Evolutionary conservation across 2,113 vertebrate species (phyloP).

Genomic region (Lophotis ruficrista): DNA sequence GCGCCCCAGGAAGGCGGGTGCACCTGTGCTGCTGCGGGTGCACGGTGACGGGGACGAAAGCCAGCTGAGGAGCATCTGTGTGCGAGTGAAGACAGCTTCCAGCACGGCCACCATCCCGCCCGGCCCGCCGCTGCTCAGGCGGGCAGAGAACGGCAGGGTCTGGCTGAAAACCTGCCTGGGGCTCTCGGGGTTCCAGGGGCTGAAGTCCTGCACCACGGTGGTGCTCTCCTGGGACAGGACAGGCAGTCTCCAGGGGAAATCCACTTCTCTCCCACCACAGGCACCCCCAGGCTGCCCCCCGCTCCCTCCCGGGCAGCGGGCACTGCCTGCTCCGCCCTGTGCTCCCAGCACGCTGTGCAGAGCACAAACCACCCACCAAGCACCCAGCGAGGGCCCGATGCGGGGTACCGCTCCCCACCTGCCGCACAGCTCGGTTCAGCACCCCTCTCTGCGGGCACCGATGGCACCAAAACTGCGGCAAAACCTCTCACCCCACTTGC

Average conservation of each 20-base stretch:
- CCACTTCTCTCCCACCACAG: not conserved
- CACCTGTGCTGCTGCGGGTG: not conserved
- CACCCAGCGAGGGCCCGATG: rapidly evolving
- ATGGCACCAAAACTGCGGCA: rapidly evolving
- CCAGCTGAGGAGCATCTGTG: not conserved
- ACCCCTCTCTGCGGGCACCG: not conserved
- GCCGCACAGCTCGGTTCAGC: not conserved
- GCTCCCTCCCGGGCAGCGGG: not conserved
- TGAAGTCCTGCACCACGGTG: rapidly evolving
- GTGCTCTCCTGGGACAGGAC: not conserved
- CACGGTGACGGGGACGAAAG: rapidly evolving
- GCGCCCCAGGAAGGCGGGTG: not conserved
- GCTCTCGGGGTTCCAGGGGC: not conserved
- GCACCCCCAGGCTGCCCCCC: rapidly evolving
- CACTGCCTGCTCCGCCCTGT: not conserved
- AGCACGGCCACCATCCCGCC: not conserved
- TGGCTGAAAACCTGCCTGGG: not conserved
- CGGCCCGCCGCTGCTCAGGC: rapidly evolving
- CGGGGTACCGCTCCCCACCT: rapidly evolving
- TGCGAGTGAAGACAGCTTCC: not conserved
- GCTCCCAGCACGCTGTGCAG: not conserved
- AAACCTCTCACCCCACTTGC: not conserved
- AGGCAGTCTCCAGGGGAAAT: not conserved
- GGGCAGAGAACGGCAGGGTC: not conserved
- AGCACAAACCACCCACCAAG: not conserved